phyloP scores from a whole-genome alignment of 2,888 invertebrate species.

The Gymnosoma rotundatum region DNA sequence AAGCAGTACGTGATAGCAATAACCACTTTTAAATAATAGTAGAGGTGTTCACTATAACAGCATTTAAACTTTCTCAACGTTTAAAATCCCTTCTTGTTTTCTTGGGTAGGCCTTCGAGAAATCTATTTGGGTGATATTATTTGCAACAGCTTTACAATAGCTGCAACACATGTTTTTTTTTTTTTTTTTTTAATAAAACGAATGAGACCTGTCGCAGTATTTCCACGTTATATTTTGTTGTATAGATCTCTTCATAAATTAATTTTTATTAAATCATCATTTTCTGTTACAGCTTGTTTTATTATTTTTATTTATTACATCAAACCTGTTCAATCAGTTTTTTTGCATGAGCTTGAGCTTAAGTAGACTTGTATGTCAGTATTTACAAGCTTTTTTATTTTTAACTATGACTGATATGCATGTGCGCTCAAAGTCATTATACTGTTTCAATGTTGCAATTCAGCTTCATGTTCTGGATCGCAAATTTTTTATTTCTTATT shows the following conservation, averaged over 20 bases:
- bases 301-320: constrained; percentile 18
- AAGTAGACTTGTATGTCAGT: not conserved
- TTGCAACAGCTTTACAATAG: too few species aligned
- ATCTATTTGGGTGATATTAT: too few species aligned
- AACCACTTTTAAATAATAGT: too few species aligned
- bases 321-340: constrained; percentile 34
- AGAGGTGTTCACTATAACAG: too few species aligned
- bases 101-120: too few species aligned
- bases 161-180: too few species aligned
- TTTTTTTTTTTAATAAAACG: too few species aligned
- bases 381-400: constrained; percentile 16
- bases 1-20: too few species aligned
- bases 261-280: constrained; percentile 57
- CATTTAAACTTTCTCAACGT: too few species aligned
- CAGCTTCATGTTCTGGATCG: too few species aligned
- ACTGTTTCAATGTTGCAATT: not conserved
- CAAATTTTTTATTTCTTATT: too few species aligned
- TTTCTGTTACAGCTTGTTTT: constrained; percentile 22
- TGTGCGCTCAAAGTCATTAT: constrained; percentile 13
- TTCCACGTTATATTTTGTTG: constrained; percentile 1
- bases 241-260: constrained; percentile 1
- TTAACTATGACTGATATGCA: constrained; percentile 9
- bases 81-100: too few species aligned
- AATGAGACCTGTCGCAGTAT: not conserved
- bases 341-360: not conserved